Base-by-base conservation (phyloP, 2,113 vertebrate species). In the Aegotheles bennettii region DNA sequence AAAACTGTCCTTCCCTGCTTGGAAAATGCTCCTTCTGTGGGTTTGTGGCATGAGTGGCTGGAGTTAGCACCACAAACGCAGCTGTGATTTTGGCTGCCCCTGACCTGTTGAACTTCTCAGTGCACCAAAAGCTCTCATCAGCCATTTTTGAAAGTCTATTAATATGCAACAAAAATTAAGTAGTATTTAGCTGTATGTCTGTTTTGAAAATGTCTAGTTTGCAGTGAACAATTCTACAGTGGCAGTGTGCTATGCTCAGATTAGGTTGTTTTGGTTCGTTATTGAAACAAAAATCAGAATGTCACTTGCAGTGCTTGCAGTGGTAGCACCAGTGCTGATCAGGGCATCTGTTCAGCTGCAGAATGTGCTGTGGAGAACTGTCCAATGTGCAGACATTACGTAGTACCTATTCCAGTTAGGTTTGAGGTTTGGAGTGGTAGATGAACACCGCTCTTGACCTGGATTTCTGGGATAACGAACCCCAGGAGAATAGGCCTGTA, bases 381-480 rank as follows among this genome's bases (percentile, higher is more conserved):
- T 31, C 40, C 15, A 24, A 16, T 89, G 33, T 78, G n/a, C 43
- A 77, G 70, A 35, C 35, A 24, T 64, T 74, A 57, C 5, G 1
- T 61, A 35, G 36, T 48, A 53, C 36, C 38, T 60, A 28, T 17
- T 61, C 21, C 60, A 40, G 19, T 20, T 59, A 47, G 56, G 47
- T 59, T 23, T 60, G 61, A 61, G 25, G 23, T 85, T 57, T 76
- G 75, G 26, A 75, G 48, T 8, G 40, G 31, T 17, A 64, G 69
- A 61, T 83, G 68, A 89, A 29, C 12, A 16, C 16, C 0, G 6
- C 84, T 88, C 54, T 76, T 94, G 94, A 78, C 75, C 82, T 90
- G 79, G 47, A 95, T 91, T 96, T 64, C 88, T 87, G 94, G 48
- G 15, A 71, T 86, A 92, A 85, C 0, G 2, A 93, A 70, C 16